Percentiles rank a stretch among this genome's conserved stretches.
phyloP scores from a whole-genome alignment of 2,888 invertebrate species.

The Orgyia antiqua region DNA sequence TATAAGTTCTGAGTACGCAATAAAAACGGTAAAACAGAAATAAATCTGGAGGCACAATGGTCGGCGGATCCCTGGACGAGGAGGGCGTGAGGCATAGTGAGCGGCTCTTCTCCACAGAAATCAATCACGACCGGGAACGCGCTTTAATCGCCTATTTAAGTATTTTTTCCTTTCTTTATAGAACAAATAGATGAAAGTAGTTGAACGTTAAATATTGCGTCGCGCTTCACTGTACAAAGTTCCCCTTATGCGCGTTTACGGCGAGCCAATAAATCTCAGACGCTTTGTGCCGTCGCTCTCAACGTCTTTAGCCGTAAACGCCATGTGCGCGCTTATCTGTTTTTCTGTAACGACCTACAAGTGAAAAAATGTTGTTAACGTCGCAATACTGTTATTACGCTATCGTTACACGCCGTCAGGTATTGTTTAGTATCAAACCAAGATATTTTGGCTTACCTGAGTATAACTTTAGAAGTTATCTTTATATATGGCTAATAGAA shows the following conservation, averaged over 20 bases:
- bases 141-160: constrained; percentile 66
- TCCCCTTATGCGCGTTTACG: constrained; percentile 56
- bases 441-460: constrained; percentile 33
- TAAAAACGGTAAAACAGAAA: constrained; percentile 72
- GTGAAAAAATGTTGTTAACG: constrained; percentile 55
- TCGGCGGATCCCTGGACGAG: constrained; percentile 10
- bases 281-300: constrained; percentile 55
- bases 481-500: too few species aligned
- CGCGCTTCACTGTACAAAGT: constrained; percentile 54
- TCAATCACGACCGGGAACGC: constrained; percentile 57
- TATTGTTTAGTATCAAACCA: constrained; percentile 36
- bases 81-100: constrained; percentile 19
- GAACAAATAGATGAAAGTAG: constrained; percentile 65
- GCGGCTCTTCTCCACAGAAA: constrained; percentile 38
- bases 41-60: constrained; percentile 69
- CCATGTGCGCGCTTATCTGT: constrained; percentile 61
- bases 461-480: constrained; percentile 35
- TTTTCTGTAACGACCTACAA: constrained; percentile 56
- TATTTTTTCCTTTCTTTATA: constrained; percentile 62
- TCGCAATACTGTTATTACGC: constrained; percentile 39
- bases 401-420: constrained; percentile 33
- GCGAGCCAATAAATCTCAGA: constrained; percentile 58
- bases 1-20: constrained; percentile 76
- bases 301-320: constrained; percentile 62
- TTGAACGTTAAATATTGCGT: constrained; percentile 64